Percentiles rank a stretch among this genome's conserved stretches.
phyloP scores from a whole-genome alignment of 2,888 invertebrate genomes.

The Pristionchus entomophagus region DNA sequence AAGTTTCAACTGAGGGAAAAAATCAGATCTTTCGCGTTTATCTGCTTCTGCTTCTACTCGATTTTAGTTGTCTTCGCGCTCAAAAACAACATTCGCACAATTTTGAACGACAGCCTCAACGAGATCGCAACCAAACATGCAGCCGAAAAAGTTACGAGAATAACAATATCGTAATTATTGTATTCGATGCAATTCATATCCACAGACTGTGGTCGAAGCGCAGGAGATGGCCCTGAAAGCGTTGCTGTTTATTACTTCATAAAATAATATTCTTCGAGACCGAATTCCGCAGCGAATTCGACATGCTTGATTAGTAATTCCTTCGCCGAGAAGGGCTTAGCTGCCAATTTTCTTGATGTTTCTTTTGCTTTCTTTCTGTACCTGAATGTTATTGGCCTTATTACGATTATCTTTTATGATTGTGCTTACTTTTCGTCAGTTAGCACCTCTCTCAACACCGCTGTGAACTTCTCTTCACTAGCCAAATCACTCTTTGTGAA shows the following conservation, averaged over 20 bases:
- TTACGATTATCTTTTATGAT: background rate
- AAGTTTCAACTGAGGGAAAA: no score
- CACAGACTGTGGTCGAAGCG: background rate
- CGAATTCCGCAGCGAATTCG: background rate
- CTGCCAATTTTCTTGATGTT: background rate
- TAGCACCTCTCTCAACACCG: background rate
- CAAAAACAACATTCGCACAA: background rate
- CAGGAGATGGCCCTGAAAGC: background rate
- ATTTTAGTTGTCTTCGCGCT: background rate
- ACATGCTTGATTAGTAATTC: slow-evolving; percentile 14
- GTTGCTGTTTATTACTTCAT: no score
- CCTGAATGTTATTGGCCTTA: background rate
- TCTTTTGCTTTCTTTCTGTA: background rate
- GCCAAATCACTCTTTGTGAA: background rate
- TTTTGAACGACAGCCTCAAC: background rate
- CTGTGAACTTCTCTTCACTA: background rate
- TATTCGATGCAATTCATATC: slow-evolving; percentile 7
- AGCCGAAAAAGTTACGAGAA: background rate
- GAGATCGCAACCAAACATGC: background rate
- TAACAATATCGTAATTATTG: background rate
- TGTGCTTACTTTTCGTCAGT: background rate
- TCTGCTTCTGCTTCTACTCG: no score
- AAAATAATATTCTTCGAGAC: background rate
- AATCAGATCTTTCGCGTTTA: no score
- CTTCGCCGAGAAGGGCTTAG: slow-evolving; percentile 8